Base-by-base conservation (phyloP, 1,140 invertebrate genomes). In the Sminthurinus signatus region DNA sequence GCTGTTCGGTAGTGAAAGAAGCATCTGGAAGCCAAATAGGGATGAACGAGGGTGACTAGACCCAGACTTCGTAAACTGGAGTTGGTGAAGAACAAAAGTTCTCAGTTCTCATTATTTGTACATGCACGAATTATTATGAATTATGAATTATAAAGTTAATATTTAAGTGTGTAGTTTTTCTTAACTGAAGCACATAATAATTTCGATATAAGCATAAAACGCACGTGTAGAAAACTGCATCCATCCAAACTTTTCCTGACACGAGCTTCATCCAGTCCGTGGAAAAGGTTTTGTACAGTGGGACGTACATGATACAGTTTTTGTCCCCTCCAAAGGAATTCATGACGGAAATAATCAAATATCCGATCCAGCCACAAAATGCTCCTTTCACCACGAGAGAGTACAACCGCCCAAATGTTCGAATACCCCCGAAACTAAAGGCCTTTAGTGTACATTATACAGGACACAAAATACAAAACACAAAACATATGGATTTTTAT, bases 41-140 rank as follows among this genome's bases (percentile, higher is more conserved):
- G 50, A n/a, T 52, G 50, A 52, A 52, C 50, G 5, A 52, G n/a
- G 4, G 50, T 52, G 3, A 52, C 50, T 28, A 52, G 50, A 25
- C 50, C 50, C 10, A 52, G 27, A 23, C 50, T 52, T 14, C 5
- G 14, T 8, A 52, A n/a, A n/a, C n/a, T n/a, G n/a, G n/a, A n/a
- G n/a, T n/a, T n/a, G n/a, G n/a, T n/a, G n/a, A n/a, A n/a, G n/a
- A n/a, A n/a, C n/a, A n/a, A n/a, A n/a, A n/a, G n/a, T n/a, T n/a
- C n/a, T n/a, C n/a, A n/a, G n/a, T n/a, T n/a, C n/a, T n/a, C n/a
- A n/a, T n/a, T n/a, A n/a, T n/a, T n/a, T n/a, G n/a, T n/a, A n/a
- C n/a, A n/a, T n/a, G n/a, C n/a, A n/a, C n/a, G n/a, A n/a, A n/a
- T n/a, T n/a, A n/a, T n/a, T n/a, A n/a, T n/a, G n/a, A n/a, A n/a